phyloP scores from a whole-genome alignment of 2,888 invertebrate species.

The Epinotia demarniana region DNA sequence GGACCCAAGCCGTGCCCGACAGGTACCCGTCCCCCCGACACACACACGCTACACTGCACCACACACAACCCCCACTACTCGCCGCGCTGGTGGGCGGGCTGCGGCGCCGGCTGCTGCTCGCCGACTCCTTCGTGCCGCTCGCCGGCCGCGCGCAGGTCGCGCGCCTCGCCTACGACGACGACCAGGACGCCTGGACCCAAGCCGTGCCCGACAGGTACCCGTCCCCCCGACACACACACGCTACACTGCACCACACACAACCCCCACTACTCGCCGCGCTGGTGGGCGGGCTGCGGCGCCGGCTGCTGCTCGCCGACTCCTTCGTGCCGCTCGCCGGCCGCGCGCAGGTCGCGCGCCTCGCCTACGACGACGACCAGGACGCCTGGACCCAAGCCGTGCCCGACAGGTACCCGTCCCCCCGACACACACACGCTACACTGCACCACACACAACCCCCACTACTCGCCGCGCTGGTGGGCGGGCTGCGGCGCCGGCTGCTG shows the following conservation, averaged over 20 bases:
- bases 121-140: constrained; percentile 87
- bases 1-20: constrained; percentile 40
- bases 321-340: no score
- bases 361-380: neutral
- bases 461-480: no score
- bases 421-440: no score
- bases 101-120: neutral
- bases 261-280: no score
- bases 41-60: constrained; percentile 59
- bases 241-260: constrained; percentile 69
- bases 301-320: no score
- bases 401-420: constrained; percentile 45
- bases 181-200: constrained; percentile 68
- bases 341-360: neutral
- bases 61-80: no score
- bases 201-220: constrained; percentile 47
- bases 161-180: constrained; percentile 67
- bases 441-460: no score
- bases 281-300: no score
- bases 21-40: neutral
- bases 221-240: no score
- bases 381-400: constrained; percentile 3
- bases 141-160: constrained; percentile 60
- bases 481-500: no score
- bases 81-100: constrained; percentile 88